Evolutionary conservation across 1,140 invertebrate species (phyloP).

Genomic region (Phthorimaea operculella): DNA sequence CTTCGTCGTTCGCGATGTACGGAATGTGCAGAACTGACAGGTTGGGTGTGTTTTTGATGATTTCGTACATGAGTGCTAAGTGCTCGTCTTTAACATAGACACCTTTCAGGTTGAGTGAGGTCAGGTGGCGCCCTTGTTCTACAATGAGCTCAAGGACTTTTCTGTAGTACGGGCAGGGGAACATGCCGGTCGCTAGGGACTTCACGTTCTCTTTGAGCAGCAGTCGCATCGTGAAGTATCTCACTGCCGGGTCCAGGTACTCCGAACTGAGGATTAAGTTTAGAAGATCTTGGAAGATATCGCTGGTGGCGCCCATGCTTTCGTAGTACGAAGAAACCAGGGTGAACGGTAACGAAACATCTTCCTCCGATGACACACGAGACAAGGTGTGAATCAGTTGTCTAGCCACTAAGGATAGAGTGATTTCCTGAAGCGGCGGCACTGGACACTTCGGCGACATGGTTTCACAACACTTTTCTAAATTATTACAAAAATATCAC

Average conservation of each 20-base stretch:
- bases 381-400: slow-evolving; percentile 61
- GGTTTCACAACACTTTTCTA: slow-evolving; percentile 29
- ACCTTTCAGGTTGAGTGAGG: slow-evolving; percentile 74
- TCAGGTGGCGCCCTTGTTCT: slow-evolving; percentile 69
- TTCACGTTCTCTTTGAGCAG: slow-evolving; percentile 72
- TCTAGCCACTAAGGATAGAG: slow-evolving; percentile 60
- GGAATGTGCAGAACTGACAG: slow-evolving; percentile 72
- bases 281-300: slow-evolving; percentile 74
- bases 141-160: slow-evolving; percentile 72
- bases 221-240: slow-evolving; percentile 72
- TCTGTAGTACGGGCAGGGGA: slow-evolving; percentile 73
- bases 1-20: slow-evolving; percentile 75
- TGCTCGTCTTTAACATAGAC: slow-evolving; percentile 77
- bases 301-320: slow-evolving; percentile 67
- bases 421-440: slow-evolving; percentile 52
- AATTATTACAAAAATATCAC: slow-evolving; percentile 20
- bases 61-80: slow-evolving; percentile 69
- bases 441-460: slow-evolving; percentile 66
- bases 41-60: slow-evolving; percentile 68
- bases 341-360: slow-evolving; percentile 67
- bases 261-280: slow-evolving; percentile 71
- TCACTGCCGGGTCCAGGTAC: slow-evolving; percentile 72
- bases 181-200: slow-evolving; percentile 72
- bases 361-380: slow-evolving; percentile 63
- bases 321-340: slow-evolving; percentile 70